A percentile compares a stretch with the other conserved stretches of the same genome.
These are phyloP conservation scores for Myocastor coypus DNA, from an alignment of 2,113 vertebrate genomes.

Conservation along the genomic window DNA sequence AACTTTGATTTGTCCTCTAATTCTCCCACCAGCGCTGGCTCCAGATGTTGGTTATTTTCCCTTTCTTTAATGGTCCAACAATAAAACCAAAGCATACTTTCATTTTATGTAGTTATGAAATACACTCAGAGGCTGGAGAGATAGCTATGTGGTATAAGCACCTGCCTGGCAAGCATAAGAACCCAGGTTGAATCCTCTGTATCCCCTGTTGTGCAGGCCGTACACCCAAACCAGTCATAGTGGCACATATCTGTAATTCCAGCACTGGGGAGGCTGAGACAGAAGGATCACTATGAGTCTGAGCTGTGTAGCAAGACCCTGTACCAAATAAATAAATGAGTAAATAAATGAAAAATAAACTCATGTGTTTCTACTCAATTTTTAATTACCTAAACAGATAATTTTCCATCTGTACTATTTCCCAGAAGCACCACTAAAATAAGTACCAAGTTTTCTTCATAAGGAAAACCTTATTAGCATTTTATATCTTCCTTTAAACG, in stretches of 20 bases:
- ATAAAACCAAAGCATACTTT: neutral
- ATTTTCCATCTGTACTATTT: neutral
- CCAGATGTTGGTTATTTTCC: neutral
- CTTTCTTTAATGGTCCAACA: neutral
- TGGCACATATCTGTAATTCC: too few relatives aligned
- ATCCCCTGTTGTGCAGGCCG: too few relatives aligned
- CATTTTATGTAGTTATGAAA: slow-evolving; percentile 16
- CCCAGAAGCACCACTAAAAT: slow-evolving; percentile 13
- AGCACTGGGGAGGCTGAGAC: too few relatives aligned
- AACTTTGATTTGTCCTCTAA: neutral
- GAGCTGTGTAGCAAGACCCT: too few relatives aligned
- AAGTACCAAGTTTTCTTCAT: slow-evolving; percentile 33
- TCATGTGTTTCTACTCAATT: neutral
- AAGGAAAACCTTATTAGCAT: neutral
- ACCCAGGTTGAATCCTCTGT: too few relatives aligned
- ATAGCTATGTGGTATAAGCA: too few relatives aligned
- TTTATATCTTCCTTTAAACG: slow-evolving; percentile 11
- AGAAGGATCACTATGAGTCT: too few relatives aligned
- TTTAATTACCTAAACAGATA: slow-evolving; percentile 32
- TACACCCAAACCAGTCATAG: too few relatives aligned
- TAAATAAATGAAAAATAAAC: neutral
- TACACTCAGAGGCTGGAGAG: neutral
- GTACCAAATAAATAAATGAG: neutral
- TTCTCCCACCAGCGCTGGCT: neutral
- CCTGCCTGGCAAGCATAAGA: too few relatives aligned